Evolutionary conservation across 2,888 invertebrate genomes (phyloP).

Genomic region (Chesias legatella): DNA sequence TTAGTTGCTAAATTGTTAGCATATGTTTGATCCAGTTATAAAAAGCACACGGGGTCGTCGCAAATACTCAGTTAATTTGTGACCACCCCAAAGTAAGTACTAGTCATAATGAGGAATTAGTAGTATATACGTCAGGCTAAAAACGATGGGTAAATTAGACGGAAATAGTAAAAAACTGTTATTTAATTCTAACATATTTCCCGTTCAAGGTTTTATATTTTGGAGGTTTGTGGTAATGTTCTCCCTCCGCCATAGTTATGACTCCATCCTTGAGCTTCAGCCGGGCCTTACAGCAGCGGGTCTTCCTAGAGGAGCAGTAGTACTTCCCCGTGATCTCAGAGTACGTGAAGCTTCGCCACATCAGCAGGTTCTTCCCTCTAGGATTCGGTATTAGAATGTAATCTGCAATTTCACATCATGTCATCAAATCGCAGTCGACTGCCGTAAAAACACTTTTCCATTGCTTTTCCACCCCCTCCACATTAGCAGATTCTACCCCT

Average conservation of each 20-base stretch:
- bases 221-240: constrained; percentile 16
- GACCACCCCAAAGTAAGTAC: too few species aligned
- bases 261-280: constrained; percentile 4
- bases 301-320: constrained; percentile 16
- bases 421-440: too few species aligned
- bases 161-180: too few species aligned
- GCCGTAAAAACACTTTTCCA: too few species aligned
- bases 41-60: too few species aligned
- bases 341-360: constrained; percentile 12
- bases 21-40: too few species aligned
- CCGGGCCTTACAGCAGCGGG: constrained; percentile 10
- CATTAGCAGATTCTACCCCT: constrained; percentile 6
- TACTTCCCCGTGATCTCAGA: constrained; percentile 13
- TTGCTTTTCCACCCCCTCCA: constrained; percentile 13
- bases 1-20: too few species aligned
- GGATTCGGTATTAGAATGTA: constrained; percentile 5
- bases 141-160: too few species aligned
- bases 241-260: neutral
- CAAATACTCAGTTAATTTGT: too few species aligned
- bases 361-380: constrained; percentile 10
- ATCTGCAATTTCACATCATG: too few species aligned
- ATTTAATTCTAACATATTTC: neutral
- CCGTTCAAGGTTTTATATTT: constrained; percentile 1
- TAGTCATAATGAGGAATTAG: too few species aligned
- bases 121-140: too few species aligned